Conservation (phyloP, 2,113 vertebrate species). For the Odobenus rosmarus region DNA sequence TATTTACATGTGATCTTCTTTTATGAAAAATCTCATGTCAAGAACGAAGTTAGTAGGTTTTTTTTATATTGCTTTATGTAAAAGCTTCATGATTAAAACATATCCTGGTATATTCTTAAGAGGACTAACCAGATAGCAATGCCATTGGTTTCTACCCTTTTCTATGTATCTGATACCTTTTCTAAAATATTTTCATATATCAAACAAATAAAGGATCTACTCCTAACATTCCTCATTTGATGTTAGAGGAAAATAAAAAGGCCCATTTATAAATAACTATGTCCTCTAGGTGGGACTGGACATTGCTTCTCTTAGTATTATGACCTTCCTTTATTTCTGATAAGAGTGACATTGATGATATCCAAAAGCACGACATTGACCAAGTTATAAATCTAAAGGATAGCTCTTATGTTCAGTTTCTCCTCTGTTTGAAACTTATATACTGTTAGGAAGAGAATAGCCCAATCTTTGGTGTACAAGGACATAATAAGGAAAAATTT, state of each 20-base stretch:
- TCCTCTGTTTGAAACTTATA: background rate
- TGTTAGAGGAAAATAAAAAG: background rate
- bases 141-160: background rate
- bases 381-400: background rate
- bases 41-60: background rate
- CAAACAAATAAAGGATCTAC: background rate
- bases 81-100: background rate
- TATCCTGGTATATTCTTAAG: background rate
- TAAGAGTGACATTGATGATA: background rate
- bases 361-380: background rate
- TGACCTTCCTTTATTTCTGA: background rate
- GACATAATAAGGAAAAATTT: background rate
- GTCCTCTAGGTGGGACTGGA: background rate
- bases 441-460: background rate
- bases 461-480: background rate
- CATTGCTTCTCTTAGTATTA: background rate
- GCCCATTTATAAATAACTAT: background rate
- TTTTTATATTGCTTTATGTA: background rate
- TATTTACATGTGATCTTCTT: background rate
- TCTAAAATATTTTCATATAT: background rate
- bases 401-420: background rate
- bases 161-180: background rate
- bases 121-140: background rate
- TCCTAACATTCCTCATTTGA: background rate
- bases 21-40: background rate